Evolutionary conservation across 2,113 vertebrate species (phyloP).

Genomic region (Passer domesticus): DNA sequence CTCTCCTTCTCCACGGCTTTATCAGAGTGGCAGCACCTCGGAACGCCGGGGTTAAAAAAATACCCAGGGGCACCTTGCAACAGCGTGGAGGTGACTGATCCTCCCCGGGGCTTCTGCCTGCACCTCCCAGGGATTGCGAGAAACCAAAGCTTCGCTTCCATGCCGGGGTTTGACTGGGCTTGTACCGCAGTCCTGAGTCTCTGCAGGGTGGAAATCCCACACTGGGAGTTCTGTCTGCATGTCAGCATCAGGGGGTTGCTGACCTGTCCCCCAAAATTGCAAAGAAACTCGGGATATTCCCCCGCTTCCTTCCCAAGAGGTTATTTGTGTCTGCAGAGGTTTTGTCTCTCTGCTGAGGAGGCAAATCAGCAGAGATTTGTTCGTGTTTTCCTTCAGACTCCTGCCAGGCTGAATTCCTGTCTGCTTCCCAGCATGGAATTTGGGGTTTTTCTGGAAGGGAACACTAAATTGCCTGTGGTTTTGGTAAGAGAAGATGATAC

Average conservation of each 20-base stretch:
- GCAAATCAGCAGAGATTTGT: not conserved
- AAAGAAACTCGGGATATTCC: not conserved
- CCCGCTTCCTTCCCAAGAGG: rapidly evolving
- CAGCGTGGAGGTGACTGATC: not conserved
- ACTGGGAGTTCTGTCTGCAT: not conserved
- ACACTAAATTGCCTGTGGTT: slow-evolving; percentile 1
- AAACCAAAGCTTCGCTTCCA: not conserved
- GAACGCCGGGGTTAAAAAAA: not conserved
- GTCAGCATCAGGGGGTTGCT: rapidly evolving
- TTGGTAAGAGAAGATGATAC: not conserved
- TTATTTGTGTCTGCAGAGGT: not conserved
- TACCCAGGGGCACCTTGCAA: not conserved
- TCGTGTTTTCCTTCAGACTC: not conserved
- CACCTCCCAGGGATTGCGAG: not conserved
- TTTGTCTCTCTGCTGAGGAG: not conserved
- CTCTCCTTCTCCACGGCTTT: not conserved
- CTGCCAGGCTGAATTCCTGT: not conserved
- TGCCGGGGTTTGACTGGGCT: not conserved
- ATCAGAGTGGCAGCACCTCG: not conserved
- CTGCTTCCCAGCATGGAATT: not conserved
- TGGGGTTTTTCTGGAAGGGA: not conserved
- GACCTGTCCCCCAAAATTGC: rapidly evolving
- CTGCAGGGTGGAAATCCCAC: not conserved
- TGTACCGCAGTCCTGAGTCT: rapidly evolving
- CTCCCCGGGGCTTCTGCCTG: not conserved